Conservation (phyloP, 2,797 vertebrate genomes). For the Notoglanidium macrostoma region DNA sequence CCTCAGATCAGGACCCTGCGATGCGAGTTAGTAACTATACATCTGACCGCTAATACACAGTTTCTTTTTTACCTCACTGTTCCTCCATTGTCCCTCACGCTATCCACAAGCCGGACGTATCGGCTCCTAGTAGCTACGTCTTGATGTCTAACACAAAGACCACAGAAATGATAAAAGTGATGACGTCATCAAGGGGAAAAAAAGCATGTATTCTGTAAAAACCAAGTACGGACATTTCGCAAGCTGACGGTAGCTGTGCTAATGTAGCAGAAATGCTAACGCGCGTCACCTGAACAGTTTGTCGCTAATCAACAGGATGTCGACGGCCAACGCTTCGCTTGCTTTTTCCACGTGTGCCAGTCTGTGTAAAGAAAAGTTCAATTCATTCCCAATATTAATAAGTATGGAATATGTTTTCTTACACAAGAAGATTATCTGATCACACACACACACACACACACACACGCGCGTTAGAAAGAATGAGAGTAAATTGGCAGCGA, state of each 20-base stretch:
- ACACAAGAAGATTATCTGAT: not conserved
- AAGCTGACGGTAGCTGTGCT: not conserved
- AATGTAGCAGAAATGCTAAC: not conserved
- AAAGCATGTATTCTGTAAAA: not conserved
- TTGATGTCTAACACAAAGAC: slow-evolving; percentile 70
- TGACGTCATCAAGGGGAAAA: not conserved
- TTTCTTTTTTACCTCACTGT: slow-evolving; percentile 71
- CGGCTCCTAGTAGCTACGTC: slow-evolving; percentile 75
- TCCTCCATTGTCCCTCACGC: slow-evolving; percentile 76
- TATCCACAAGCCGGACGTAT: slow-evolving; percentile 87
- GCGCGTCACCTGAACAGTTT: slow-evolving; percentile 80
- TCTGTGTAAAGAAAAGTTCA: slow-evolving; percentile 58
- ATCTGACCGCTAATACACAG: not conserved
- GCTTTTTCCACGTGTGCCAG: slow-evolving; percentile 79
- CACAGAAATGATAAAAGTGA: not conserved
- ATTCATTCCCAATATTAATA: not conserved
- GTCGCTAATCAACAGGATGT: slow-evolving; percentile 85
- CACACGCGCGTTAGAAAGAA: no score
- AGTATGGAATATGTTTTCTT: not conserved
- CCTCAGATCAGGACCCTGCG: not conserved
- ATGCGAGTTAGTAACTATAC: no score
- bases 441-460: not conserved
- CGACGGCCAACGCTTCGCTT: slow-evolving; percentile 73
- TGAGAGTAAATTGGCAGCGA: slow-evolving; percentile 38
- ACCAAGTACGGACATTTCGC: not conserved